A percentile compares a stretch with the other conserved stretches of the same genome.
Evolutionary conservation across 2,113 vertebrate species (phyloP).

Genomic region (Tinamus guttatus): DNA sequence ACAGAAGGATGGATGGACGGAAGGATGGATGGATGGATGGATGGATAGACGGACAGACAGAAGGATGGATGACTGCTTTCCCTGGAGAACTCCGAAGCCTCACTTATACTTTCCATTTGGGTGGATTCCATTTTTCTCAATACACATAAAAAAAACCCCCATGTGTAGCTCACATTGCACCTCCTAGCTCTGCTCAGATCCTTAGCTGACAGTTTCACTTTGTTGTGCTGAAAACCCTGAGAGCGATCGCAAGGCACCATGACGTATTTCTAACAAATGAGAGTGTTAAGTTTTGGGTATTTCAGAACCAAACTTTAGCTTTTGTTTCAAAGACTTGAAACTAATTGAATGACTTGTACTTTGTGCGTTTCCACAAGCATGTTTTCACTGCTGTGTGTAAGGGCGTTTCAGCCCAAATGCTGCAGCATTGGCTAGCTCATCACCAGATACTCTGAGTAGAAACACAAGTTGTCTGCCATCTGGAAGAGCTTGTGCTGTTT

Average conservation of each 20-base stretch:
- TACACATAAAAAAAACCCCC: neutral
- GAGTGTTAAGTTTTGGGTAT: neutral
- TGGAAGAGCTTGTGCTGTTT: slow-evolving; percentile 20
- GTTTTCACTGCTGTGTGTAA: neutral
- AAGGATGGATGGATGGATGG: no score
- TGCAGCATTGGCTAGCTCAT: slow-evolving; percentile 33
- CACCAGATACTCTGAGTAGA: slow-evolving; percentile 15
- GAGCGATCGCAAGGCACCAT: accelerated
- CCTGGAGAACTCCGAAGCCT: neutral
- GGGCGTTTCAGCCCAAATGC: neutral
- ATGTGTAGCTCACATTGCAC: neutral
- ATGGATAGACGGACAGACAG: no score
- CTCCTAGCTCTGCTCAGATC: neutral
- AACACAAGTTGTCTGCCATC: slow-evolving; percentile 46
- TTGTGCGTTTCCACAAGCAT: neutral
- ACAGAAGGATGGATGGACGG: no score
- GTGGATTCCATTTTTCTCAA: neutral
- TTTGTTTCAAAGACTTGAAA: neutral
- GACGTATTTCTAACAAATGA: neutral
- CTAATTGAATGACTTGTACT: neutral
- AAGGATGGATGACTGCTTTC: neutral
- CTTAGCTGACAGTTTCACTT: neutral
- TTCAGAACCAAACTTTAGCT: neutral
- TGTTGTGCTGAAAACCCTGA: neutral
- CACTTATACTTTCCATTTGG: neutral